Evolutionary conservation across 2,888 invertebrate species (phyloP).

Genomic region (Hesperia comma): DNA sequence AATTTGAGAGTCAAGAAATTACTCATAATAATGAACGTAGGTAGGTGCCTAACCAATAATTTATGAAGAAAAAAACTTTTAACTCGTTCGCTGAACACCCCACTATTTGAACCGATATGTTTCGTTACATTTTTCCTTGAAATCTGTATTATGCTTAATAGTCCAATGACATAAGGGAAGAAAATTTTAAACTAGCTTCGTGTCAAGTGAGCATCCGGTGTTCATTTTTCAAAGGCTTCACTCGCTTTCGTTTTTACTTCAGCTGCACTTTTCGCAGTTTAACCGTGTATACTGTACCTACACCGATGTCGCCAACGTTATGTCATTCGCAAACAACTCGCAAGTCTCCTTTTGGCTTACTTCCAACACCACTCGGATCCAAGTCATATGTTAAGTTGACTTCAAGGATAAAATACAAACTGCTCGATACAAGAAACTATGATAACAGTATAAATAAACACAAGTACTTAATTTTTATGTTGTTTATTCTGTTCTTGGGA

Average conservation of each 20-base stretch:
- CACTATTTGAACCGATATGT: constrained; percentile 22
- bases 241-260: constrained; percentile 46
- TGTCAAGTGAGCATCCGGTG: constrained; percentile 6
- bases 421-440: constrained; percentile 13
- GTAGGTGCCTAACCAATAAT: constrained; percentile 65
- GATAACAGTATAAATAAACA: constrained; percentile 11
- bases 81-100: constrained; percentile 16
- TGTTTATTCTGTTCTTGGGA: background rate
- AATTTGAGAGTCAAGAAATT: constrained; percentile 79
- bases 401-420: constrained; percentile 52
- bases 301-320: constrained; percentile 58
- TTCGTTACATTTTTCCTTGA: constrained; percentile 5
- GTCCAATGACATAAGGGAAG: background rate
- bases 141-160: background rate
- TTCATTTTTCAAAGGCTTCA: constrained; percentile 34
- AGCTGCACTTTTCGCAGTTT: constrained; percentile 52
- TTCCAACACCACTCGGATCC: constrained; percentile 67
- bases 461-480: constrained; percentile 11
- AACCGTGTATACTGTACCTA: constrained; percentile 46
- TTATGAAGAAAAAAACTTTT: constrained; percentile 59
- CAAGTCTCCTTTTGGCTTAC: constrained; percentile 61
- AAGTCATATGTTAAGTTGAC: constrained; percentile 71
- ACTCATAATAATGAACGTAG: constrained; percentile 77
- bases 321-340: constrained; percentile 65
- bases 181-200: constrained; percentile 9